Percentiles rank a stretch among this genome's conserved stretches.
Evolutionary conservation across 2,888 invertebrate species (phyloP).

Genomic region (Aphodius granarius): DNA sequence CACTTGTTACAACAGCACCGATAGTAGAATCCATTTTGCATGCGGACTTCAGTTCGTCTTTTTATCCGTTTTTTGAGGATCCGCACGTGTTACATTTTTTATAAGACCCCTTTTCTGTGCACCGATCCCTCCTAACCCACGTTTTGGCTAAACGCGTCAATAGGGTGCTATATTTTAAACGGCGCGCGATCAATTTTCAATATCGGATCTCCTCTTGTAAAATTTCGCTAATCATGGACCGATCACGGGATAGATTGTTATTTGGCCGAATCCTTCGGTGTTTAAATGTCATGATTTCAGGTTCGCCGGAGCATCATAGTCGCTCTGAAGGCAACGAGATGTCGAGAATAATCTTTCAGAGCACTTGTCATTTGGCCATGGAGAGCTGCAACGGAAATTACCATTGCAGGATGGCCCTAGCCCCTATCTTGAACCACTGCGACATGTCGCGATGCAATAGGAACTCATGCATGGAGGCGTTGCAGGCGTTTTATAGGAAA

Average conservation of each 20-base stretch:
- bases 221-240: background rate
- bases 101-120: conserved; percentile 28
- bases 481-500: conserved; percentile 83
- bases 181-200: background rate
- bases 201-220: background rate
- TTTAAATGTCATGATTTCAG: conserved; percentile 38
- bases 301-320: conserved; percentile 42
- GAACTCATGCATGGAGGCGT: conserved; percentile 84
- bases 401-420: conserved; percentile 75
- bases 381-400: conserved; percentile 80
- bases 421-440: conserved; percentile 84
- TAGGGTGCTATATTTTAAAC: background rate
- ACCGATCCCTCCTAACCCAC: conserved; percentile 13
- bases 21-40: conserved; percentile 47
- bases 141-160: background rate
- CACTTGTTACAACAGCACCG: conserved; percentile 45
- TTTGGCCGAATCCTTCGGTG: conserved; percentile 19
- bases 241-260: background rate
- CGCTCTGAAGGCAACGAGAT: conserved; percentile 38
- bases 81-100: conserved; percentile 31
- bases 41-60: conserved; percentile 42
- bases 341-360: conserved; percentile 68
- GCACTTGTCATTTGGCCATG: conserved; percentile 86
- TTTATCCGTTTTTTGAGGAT: conserved; percentile 35
- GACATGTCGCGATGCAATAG: conserved; percentile 76